Evolutionary conservation across 2,888 invertebrate genomes (phyloP), one percentile per base, ranked within the genome.

Genomic region (Odontothrips loti): DNA sequence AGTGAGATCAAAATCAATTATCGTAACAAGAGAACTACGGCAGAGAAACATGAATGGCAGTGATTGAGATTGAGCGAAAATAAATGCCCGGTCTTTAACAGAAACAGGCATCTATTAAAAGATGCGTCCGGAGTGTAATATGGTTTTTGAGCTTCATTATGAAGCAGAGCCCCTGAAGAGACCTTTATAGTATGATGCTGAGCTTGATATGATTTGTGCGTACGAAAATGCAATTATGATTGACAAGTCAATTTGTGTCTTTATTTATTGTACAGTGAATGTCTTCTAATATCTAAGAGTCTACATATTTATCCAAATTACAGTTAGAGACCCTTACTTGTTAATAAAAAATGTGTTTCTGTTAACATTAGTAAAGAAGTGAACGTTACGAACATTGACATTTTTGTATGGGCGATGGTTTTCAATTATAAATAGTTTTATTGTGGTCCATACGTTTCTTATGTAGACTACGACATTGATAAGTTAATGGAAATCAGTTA

Each of bases 381-480:
- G 68, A 27, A 75, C 23, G 27, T 75, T 10, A 75, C 27, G 68
- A 75, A 75, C 68, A 75, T 75, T 75, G 68, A 75, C 68, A 75
- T 75, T 8, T 51, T 23, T 68, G 27, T 68, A 23, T 75, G 27
- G 12, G 68, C 12, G 27, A 27, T 27, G 27, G 68, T 23, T 75
- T 23, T 75, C 58, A 27, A 23, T 75, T 9, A 58, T 75, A 75
- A 8, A 75, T 27, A 27, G 27, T 27, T 75, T 27, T 12, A 27
- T 75, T 23, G 27, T 75, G 68, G 68, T 75, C 68, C 68, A 75
- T 75, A 75, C 68, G 68, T 75, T 75, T 75, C 68, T 75, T 75
- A 75, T 12, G 23, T 27, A 75, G 68, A 75, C 68, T 75, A 75
- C 68, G 68, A 27, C 23, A 12, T 23, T 75, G 27, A 75, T 27